phyloP scores from a whole-genome alignment of 1,140 invertebrate species.

The Linepithema humile region DNA sequence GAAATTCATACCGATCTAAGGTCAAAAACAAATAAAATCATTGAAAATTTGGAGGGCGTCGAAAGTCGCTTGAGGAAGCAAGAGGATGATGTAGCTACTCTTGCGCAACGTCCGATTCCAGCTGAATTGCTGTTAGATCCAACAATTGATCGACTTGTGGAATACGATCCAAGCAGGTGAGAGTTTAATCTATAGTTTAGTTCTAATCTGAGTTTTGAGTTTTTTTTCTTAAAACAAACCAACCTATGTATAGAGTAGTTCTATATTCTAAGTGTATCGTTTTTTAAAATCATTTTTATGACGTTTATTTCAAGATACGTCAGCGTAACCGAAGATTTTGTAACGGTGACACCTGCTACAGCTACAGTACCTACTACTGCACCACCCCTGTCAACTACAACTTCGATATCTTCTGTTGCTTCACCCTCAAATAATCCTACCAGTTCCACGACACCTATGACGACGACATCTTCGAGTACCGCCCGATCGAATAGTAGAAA shows the following conservation, averaged over 20 bases:
- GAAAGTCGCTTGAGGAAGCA: slow-evolving; percentile 93
- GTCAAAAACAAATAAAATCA: slow-evolving; percentile 93
- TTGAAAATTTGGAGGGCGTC: slow-evolving; percentile 93
- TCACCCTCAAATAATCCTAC: slow-evolving; percentile 58
- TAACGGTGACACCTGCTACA: slow-evolving; percentile 75
- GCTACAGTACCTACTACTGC: slow-evolving; percentile 74
- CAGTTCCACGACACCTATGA: slow-evolving; percentile 78
- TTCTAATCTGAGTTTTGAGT: too few relatives aligned
- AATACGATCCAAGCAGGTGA: slow-evolving; percentile 89
- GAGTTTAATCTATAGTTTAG: slow-evolving; percentile 58
- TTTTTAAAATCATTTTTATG: too few relatives aligned
- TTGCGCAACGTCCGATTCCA: slow-evolving; percentile 89
- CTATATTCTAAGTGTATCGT: too few relatives aligned
- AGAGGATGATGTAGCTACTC: slow-evolving; percentile 89
- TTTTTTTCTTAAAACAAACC: too few relatives aligned
- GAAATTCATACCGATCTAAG: slow-evolving; percentile 94
- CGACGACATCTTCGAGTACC: slow-evolving; percentile 74
- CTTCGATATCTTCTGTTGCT: slow-evolving; percentile 73
- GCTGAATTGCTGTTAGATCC: slow-evolving; percentile 90
- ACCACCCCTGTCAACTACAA: slow-evolving; percentile 77
- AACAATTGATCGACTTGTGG: slow-evolving; percentile 90
- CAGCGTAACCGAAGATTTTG: slow-evolving; percentile 71
- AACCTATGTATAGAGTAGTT: too few relatives aligned
- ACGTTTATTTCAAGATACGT: slow-evolving; percentile 51
- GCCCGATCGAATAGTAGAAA: slow-evolving; percentile 85